Conservation (phyloP, 2,888 invertebrate species). For the Dendrolimus houi region DNA sequence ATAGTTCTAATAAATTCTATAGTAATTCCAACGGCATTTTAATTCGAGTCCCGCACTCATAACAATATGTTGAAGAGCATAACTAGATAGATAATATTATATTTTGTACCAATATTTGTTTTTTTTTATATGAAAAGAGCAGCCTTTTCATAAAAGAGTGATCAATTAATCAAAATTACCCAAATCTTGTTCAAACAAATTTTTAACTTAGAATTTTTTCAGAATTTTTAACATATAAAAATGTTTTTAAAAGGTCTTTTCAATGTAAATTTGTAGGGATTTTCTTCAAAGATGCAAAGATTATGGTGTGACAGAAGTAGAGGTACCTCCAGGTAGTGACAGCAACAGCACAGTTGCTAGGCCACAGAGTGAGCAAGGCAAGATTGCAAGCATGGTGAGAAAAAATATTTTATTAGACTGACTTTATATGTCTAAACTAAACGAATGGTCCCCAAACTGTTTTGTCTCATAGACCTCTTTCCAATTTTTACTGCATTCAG, state of each 20-base stretch:
- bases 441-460: constrained; percentile 1
- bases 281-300: constrained; percentile 88
- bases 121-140: no score
- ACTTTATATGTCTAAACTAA: no score
- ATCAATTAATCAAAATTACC: background rate
- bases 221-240: background rate
- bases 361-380: constrained; percentile 49
- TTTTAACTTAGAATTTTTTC: background rate
- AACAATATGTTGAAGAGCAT: no score
- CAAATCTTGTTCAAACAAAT: background rate
- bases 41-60: no score
- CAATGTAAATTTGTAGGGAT: constrained; percentile 73
- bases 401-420: background rate
- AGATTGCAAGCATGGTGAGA: constrained; percentile 52
- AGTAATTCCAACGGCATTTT: no score
- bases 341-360: constrained; percentile 20
- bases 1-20: no score
- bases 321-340: constrained; percentile 36
- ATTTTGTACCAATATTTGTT: no score
- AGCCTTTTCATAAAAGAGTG: no score
- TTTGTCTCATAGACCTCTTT: no score
- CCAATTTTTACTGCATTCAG: no score
- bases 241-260: background rate
- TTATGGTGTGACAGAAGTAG: constrained; percentile 83
- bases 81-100: no score